Conservation (phyloP, 2,797 vertebrate species). For the Sebastes minor region DNA sequence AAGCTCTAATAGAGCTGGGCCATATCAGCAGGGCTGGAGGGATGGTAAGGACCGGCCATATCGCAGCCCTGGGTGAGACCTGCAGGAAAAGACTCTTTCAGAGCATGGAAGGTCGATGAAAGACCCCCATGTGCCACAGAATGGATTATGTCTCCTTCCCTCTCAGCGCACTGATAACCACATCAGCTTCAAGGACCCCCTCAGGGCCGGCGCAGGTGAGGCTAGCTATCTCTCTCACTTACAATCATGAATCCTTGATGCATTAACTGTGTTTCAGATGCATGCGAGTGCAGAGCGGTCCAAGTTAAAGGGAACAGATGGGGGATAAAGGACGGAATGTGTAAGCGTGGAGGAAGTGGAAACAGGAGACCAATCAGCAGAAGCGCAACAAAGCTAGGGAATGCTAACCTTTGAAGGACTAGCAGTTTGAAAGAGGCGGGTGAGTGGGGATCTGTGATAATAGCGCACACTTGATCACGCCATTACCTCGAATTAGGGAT, state of each 20-base stretch:
- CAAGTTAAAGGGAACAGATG: constrained; percentile 54
- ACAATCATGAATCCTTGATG: constrained; percentile 73
- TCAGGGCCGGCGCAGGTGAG: constrained; percentile 73
- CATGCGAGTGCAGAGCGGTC: constrained; percentile 39
- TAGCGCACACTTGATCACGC: constrained; percentile 79
- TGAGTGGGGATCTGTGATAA: constrained; percentile 79
- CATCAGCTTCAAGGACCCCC: constrained; percentile 78
- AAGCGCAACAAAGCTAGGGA: constrained; percentile 62
- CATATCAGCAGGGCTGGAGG: constrained; percentile 71
- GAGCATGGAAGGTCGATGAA: constrained; percentile 75
- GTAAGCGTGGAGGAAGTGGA: constrained; percentile 60
- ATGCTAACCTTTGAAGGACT: constrained; percentile 75
- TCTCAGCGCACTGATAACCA: constrained; percentile 78
- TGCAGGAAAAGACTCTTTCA: constrained; percentile 67
- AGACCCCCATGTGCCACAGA: constrained; percentile 78
- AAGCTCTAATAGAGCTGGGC: constrained; percentile 68
- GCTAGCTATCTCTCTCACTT: constrained; percentile 71
- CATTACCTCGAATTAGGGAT: constrained; percentile 83
- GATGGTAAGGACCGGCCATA: constrained; percentile 54
- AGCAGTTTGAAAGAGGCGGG: constrained; percentile 65
- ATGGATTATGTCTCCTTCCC: constrained; percentile 81
- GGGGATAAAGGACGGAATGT: constrained; percentile 55
- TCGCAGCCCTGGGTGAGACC: constrained; percentile 67
- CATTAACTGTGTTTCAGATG: constrained; percentile 70
- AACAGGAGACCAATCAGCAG: constrained; percentile 71